Conservation (phyloP, 2,797 vertebrate species). For the Acipenser transmontanus region DNA sequence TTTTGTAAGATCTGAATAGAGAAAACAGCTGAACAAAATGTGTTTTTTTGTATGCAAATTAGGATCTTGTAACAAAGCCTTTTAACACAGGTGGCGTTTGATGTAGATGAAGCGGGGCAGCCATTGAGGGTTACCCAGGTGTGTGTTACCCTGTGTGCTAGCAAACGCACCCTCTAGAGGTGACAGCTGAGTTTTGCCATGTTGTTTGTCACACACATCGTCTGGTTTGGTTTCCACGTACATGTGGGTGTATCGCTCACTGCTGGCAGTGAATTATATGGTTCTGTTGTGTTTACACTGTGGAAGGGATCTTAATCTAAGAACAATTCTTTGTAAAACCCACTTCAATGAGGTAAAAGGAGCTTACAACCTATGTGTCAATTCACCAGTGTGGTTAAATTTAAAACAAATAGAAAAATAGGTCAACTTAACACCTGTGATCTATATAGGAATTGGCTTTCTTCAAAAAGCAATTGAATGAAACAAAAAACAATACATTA, state of each 20-base stretch:
- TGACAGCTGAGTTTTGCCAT: constrained; percentile 59
- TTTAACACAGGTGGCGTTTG: constrained; percentile 90
- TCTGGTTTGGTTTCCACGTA: constrained; percentile 28
- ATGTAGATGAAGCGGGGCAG: constrained; percentile 83
- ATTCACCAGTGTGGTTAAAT: too few relatives aligned
- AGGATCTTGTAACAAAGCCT: constrained; percentile 67
- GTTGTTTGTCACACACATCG: constrained; percentile 42
- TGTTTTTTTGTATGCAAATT: constrained; percentile 30
- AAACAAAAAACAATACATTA: neutral
- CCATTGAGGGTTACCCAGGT: constrained; percentile 75
- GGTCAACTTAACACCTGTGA: too few relatives aligned
- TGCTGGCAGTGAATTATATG: constrained; percentile 6
- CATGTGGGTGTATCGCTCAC: constrained; percentile 22
- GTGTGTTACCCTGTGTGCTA: constrained; percentile 62
- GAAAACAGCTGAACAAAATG: neutral
- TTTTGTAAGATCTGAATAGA: too few relatives aligned
- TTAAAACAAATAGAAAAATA: too few relatives aligned
- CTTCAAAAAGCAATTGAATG: too few relatives aligned
- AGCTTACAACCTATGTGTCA: too few relatives aligned
- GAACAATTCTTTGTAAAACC: too few relatives aligned
- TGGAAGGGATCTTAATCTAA: too few relatives aligned
- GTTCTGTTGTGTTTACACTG: constrained; percentile 1
- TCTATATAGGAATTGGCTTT: too few relatives aligned
- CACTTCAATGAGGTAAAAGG: too few relatives aligned
- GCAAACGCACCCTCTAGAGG: constrained; percentile 49